Evolutionary conservation across 1,140 invertebrate genomes (phyloP).

Genomic region (Cyclargus thomasi): DNA sequence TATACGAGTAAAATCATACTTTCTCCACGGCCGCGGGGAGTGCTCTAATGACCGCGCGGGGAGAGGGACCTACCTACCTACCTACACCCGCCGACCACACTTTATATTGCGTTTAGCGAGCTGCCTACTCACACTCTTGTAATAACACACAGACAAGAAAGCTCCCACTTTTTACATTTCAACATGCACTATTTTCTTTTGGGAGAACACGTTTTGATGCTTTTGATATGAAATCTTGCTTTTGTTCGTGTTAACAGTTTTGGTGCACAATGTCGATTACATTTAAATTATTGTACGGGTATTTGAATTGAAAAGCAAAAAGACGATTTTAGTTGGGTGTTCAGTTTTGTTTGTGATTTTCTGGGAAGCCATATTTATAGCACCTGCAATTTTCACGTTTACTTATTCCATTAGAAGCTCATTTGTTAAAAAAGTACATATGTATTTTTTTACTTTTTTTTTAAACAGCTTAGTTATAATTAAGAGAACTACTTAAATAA

Average conservation of each 20-base stretch:
- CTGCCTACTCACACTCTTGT: constrained; percentile 60
- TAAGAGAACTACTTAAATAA: too few species aligned
- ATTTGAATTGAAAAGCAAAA: too few species aligned
- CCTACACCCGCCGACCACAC: constrained; percentile 62
- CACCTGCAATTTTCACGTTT: too few species aligned
- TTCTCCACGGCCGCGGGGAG: constrained; percentile 62
- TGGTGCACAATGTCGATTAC: too few species aligned
- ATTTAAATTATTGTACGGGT: too few species aligned
- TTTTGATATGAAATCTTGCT: constrained; percentile 11
- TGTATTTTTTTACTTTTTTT: too few species aligned
- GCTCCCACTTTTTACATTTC: constrained; percentile 59
- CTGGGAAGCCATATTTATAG: too few species aligned
- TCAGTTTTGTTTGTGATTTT: too few species aligned
- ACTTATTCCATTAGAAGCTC: too few species aligned
- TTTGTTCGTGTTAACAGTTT: constrained; percentile 21
- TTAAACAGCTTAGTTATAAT: too few species aligned
- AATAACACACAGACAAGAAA: constrained; percentile 47
- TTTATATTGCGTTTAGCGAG: constrained; percentile 68
- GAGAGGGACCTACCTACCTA: constrained; percentile 54
- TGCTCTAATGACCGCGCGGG: constrained; percentile 71
- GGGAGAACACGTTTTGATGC: constrained; percentile 33
- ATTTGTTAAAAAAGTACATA: too few species aligned
- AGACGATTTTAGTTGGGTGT: background rate
- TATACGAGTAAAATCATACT: constrained; percentile 75
- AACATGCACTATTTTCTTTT: constrained; percentile 65